A percentile compares a stretch with the other conserved stretches of the same genome.
phyloP scores from a whole-genome alignment of 2,888 invertebrate species.

The Rhingia rostrata region DNA sequence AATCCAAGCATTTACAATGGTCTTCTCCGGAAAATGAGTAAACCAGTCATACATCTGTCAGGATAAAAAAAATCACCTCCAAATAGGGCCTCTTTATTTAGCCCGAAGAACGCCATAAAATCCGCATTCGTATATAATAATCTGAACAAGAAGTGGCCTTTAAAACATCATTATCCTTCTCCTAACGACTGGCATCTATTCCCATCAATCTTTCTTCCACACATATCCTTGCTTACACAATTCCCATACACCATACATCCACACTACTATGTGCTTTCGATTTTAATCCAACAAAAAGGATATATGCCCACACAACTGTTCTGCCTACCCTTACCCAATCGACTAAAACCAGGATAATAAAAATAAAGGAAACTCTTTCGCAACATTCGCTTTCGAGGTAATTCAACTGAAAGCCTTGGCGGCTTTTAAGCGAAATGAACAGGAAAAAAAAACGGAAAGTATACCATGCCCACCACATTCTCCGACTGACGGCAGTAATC shows the following conservation, averaged over 20 bases:
- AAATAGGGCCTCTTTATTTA: conserved; percentile 13
- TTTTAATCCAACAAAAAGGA: conserved; percentile 11
- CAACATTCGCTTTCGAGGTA: conserved; percentile 54
- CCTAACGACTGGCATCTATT: conserved; percentile 30
- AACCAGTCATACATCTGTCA: not conserved
- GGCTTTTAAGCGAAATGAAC: conserved; percentile 65
- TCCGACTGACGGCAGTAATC: conserved; percentile 52
- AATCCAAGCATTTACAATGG: not conserved
- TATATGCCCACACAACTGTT: too few species aligned
- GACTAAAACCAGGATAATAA: not conserved
- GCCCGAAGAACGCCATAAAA: conserved; percentile 35
- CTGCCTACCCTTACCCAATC: not conserved
- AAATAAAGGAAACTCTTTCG: conserved; percentile 36
- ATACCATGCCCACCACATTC: conserved; percentile 9
- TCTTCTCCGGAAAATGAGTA: not conserved
- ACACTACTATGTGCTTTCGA: conserved; percentile 13
- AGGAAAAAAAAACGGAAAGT: not conserved
- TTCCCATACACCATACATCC: not conserved
- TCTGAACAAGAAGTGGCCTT: conserved; percentile 40
- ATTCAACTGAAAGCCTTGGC: conserved; percentile 67
- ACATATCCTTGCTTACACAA: conserved; percentile 16
- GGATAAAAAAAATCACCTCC: not conserved
- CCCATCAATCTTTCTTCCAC: conserved; percentile 56
- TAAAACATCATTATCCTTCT: conserved; percentile 51
- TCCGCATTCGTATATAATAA: conserved; percentile 47